Conservation (phyloP, 2,113 vertebrate species). For the Hypanus sabinus region DNA sequence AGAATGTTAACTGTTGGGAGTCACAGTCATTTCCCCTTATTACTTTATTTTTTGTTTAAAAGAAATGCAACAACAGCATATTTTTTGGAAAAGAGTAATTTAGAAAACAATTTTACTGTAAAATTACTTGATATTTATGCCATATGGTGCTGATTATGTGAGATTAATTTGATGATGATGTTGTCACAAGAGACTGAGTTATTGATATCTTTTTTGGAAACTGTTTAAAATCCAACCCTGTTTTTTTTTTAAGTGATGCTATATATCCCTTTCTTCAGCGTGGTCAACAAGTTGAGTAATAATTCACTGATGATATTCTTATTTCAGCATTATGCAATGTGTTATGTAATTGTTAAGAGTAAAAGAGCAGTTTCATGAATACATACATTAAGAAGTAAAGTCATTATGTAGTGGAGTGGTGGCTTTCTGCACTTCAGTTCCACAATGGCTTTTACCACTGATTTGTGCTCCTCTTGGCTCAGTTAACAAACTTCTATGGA, state of each 20-base stretch:
- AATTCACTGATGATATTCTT: not conserved
- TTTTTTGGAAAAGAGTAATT: not conserved
- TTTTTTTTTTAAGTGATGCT: not conserved
- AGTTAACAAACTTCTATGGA: not conserved
- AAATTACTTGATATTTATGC: not conserved
- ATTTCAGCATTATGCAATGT: not conserved
- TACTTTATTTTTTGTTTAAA: not conserved
- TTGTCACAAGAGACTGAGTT: slow-evolving; percentile 18
- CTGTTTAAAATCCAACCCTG: slow-evolving; percentile 6
- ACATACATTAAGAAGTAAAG: not conserved
- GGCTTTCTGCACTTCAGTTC: not conserved
- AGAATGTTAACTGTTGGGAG: not conserved
- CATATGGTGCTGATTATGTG: slow-evolving; percentile 22
- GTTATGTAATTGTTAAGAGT: too few relatives aligned
- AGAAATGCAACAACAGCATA: not conserved
- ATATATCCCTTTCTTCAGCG: slow-evolving; percentile 1
- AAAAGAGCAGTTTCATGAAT: slow-evolving; percentile 19
- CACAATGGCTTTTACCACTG: not conserved
- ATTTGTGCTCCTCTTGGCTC: not conserved
- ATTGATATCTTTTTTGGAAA: slow-evolving; percentile 18
- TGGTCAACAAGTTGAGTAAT: not conserved
- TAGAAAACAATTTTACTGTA: not conserved
- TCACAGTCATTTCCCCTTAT: too few relatives aligned
- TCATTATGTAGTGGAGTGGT: not conserved
- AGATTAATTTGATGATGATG: slow-evolving; percentile 31